Base-by-base conservation (phyloP, 2,888 invertebrate species). In the Willowsia nigromaculata region DNA sequence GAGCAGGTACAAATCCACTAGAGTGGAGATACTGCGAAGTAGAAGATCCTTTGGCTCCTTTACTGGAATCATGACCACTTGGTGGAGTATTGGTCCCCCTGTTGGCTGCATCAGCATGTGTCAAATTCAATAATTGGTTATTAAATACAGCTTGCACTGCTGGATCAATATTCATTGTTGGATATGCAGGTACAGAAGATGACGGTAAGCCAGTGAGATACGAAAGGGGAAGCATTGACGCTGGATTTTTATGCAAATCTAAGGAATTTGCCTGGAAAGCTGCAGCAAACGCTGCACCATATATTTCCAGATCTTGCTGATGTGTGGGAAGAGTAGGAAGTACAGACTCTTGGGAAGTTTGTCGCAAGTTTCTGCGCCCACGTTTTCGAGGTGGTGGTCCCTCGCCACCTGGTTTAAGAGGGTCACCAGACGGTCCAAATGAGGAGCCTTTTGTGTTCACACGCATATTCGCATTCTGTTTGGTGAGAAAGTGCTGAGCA, bases 311-410 rank as follows among this genome's bases (percentile, higher is more conserved):
- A 13, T 88, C 89, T n/a, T n/a, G n/a, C 15, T 78, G 85, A 4
- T 22, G 7, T 1, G n/a, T 37, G 56, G 53, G 33, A 11, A 53
- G 18, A 7, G 81, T 1, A 37, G 74, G 18, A 22, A n/a, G 1
- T 15, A 74, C 53, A 27, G 22, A 25, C 74, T 81, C 89, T 43
- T 85, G 89, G n/a, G 89, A 85, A 2, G 85, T 13, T 62, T 85
- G 81, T 1, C 81, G 68, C 0, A 47, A 11, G 18, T 0, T 11
- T 65, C 85, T 18, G n/a, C 89, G 68, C 7, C 85, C 85, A 6
- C 89, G 43, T 59, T 86, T 89, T 62, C 85, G 50, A n/a, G 82
- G 80, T 33, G 40, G 37, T n/a, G 37, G 33, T 22, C 65, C 82
- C 15, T 56, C 85, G 0, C 37, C 85, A n/a, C 47, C 53, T 22